Conservation (phyloP, 2,113 vertebrate species). For the Syngnathoides biaculeatus region DNA sequence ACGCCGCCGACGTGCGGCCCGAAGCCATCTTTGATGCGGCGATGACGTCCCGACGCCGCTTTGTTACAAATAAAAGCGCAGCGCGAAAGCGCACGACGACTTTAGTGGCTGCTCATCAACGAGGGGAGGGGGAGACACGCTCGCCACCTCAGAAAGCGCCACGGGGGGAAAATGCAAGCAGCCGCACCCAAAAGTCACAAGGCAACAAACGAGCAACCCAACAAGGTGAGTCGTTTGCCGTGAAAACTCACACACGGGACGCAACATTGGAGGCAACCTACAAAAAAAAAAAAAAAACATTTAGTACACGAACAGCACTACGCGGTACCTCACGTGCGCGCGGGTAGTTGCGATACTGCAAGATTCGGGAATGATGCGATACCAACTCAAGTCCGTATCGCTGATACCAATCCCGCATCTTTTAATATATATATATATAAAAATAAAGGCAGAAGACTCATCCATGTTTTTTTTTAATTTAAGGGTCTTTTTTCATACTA, state of each 20-base stretch:
- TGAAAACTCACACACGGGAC: not conserved
- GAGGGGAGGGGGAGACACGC: not conserved
- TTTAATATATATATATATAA: no score
- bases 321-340: no score
- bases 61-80: not conserved
- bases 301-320: no score
- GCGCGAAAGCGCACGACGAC: not conserved
- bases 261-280: not conserved
- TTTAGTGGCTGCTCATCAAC: not conserved
- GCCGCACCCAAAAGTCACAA: not conserved
- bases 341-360: no score
- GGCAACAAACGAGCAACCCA: not conserved
- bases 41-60: not conserved
- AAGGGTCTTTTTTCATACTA: no score
- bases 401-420: no score
- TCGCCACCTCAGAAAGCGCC: not conserved
- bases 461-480: no score
- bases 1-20: not conserved
- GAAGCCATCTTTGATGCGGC: not conserved
- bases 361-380: no score
- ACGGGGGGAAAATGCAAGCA: slow-evolving; percentile 1
- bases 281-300: not conserved
- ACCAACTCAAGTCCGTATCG: no score
- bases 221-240: not conserved
- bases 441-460: no score